phyloP scores from a whole-genome alignment of 2,888 invertebrate species.

The Ophraella communa region DNA sequence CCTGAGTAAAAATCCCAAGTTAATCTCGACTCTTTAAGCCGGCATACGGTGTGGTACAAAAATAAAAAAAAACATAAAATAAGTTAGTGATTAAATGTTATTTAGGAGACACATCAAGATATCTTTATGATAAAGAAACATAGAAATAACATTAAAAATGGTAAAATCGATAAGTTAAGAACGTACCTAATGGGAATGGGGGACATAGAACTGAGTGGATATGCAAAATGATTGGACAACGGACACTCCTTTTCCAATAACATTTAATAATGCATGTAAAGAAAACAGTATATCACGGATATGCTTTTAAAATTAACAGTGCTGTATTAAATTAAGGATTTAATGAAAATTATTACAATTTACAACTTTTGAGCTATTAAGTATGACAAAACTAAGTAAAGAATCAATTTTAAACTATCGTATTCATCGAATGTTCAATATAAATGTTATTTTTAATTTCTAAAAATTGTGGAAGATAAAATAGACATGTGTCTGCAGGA shows the following conservation, averaged over 20 bases:
- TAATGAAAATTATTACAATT: no score
- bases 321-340: no score
- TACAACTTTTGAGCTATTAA: no score
- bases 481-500: no score
- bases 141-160: slow-evolving; percentile 35
- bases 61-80: slow-evolving; percentile 12
- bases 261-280: not conserved
- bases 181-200: slow-evolving; percentile 30
- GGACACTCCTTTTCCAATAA: slow-evolving; percentile 22
- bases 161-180: slow-evolving; percentile 33
- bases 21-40: not conserved
- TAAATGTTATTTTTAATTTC: no score
- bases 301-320: not conserved
- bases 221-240: slow-evolving; percentile 29
- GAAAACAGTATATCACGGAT: not conserved
- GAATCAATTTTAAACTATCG: no score
- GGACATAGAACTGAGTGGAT: slow-evolving; percentile 23
- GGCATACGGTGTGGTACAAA: slow-evolving; percentile 15
- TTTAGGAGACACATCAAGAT: slow-evolving; percentile 36
- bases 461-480: no score
- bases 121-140: slow-evolving; percentile 33
- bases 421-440: no score
- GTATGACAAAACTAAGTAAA: no score
- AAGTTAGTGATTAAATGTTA: slow-evolving; percentile 31
- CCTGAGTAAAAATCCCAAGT: not conserved